Evolutionary conservation across 1,140 invertebrate species (phyloP).

Genomic region (Aphis gossypii): DNA sequence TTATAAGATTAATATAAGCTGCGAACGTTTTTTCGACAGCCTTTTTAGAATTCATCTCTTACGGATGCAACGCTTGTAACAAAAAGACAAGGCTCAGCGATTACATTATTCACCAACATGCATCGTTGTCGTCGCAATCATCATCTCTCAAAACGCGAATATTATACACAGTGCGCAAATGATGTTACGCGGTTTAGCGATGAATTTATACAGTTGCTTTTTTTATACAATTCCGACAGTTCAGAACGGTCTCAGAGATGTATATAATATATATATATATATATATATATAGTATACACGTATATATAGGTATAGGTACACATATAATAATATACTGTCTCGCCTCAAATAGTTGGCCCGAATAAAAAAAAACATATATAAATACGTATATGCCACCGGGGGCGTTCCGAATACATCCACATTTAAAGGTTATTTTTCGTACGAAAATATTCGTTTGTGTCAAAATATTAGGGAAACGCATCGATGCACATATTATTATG

Average conservation of each 20-base stretch:
- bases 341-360: not conserved
- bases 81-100: not conserved
- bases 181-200: not conserved
- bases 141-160: not conserved
- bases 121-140: not conserved
- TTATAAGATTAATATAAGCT: not conserved
- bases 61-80: not conserved
- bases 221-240: conserved; percentile 3
- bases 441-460: not conserved
- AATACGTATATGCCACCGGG: not conserved
- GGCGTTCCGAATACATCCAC: not conserved
- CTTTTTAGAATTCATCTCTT: not conserved
- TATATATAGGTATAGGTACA: not conserved
- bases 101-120: not conserved
- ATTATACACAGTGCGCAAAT: not conserved
- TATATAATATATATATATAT: not conserved
- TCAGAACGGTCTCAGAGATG: not conserved
- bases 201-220: not conserved
- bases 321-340: not conserved
- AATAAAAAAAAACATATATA: not conserved
- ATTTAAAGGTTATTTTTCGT: not conserved
- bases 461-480: not conserved
- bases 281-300: not conserved
- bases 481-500: not conserved
- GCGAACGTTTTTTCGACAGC: not conserved